Conservation (phyloP, 2,888 invertebrate species). For the Drosophila phalerata region DNA sequence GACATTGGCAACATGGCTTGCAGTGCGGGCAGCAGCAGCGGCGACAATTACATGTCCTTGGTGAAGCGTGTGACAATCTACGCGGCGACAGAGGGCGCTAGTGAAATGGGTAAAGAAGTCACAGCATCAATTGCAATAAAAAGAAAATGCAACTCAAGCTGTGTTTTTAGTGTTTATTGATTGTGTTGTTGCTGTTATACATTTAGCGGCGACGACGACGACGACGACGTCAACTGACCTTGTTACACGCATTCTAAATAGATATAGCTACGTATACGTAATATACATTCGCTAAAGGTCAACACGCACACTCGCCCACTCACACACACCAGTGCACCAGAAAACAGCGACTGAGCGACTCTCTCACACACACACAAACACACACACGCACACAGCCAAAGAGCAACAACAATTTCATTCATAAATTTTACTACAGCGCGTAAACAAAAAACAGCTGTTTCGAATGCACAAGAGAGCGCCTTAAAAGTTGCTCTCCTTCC, state of each 20-base stretch:
- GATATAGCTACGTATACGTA: conserved; percentile 54
- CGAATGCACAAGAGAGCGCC: conserved; percentile 12
- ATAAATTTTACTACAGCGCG: conserved; percentile 66
- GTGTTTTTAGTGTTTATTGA: conserved; percentile 53
- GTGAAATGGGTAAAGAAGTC: conserved; percentile 30
- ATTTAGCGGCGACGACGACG: conserved; percentile 45
- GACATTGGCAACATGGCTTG: conserved; percentile 71
- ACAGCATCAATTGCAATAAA: conserved; percentile 11
- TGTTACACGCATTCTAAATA: conserved; percentile 75
- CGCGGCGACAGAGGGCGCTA: conserved; percentile 27
- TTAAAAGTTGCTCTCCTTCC: conserved; percentile 5
- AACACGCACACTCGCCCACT: conserved; percentile 56
- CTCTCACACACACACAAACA: conserved; percentile 49
- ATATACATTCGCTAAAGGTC: conserved; percentile 78
- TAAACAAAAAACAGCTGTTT: conserved; percentile 82
- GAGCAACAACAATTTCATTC: conserved; percentile 70
- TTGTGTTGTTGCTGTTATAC: conserved; percentile 47
- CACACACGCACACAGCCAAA: conserved; percentile 19
- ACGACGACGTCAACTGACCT: conserved; percentile 68
- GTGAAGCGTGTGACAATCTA: conserved; percentile 83
- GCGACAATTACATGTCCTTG: conserved; percentile 85
- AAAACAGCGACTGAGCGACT: conserved; percentile 27
- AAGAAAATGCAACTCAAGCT: conserved; percentile 20
- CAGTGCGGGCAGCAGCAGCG: conserved; percentile 82
- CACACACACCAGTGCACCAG: conserved; percentile 18